Conservation (phyloP, 2,797 vertebrate genomes). For the Pachyuromys duprasi region DNA sequence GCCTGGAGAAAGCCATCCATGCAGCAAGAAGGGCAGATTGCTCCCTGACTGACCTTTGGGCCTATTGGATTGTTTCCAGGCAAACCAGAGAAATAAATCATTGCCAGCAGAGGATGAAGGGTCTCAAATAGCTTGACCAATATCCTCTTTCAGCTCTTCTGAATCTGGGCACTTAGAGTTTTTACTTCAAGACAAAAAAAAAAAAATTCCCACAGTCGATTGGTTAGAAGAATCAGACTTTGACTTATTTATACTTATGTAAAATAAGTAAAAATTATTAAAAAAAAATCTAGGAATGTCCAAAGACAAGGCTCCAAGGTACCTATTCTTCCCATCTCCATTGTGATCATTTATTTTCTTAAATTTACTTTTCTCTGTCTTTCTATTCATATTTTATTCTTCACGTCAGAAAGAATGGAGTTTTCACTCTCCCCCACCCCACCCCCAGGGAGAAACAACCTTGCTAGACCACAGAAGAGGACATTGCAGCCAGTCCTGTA, state of each 20-base stretch:
- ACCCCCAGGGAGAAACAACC: too few relatives aligned
- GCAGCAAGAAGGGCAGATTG: background rate
- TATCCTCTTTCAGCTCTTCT: background rate
- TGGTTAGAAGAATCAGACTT: background rate
- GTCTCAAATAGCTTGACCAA: background rate
- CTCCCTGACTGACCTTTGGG: slow-evolving; percentile 78
- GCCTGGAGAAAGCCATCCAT: background rate
- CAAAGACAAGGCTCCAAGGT: background rate
- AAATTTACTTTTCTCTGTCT: background rate
- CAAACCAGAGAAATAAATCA: slow-evolving; percentile 48
- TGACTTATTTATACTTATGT: background rate
- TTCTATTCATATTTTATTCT: background rate
- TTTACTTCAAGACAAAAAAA: background rate
- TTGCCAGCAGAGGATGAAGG: background rate
- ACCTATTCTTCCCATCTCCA: background rate
- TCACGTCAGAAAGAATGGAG: background rate
- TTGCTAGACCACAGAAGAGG: too few relatives aligned
- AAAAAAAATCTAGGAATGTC: background rate
- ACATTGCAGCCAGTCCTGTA: too few relatives aligned
- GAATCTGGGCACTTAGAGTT: background rate
- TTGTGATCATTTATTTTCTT: background rate
- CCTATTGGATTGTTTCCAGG: slow-evolving; percentile 56
- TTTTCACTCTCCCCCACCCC: too few relatives aligned
- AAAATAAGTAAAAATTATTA: background rate
- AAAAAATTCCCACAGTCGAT: background rate